These are phyloP conservation scores for Shinisaurus crocodilurus DNA, from an alignment of 2,113 vertebrate genomes.

Conservation along the genomic window DNA sequence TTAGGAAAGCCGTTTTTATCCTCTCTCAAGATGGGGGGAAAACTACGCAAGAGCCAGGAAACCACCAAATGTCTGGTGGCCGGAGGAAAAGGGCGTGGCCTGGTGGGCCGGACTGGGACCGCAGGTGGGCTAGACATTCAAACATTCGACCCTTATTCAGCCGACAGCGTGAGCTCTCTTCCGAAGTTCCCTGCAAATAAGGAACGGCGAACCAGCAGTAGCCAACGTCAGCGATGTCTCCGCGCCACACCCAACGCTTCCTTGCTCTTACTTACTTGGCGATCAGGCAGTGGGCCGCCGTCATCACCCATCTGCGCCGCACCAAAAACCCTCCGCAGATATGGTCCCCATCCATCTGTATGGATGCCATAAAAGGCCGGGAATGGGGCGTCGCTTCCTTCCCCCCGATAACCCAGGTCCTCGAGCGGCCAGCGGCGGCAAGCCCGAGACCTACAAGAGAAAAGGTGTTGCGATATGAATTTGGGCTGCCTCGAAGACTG, in stretches of 20 bases:
- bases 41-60: too few species aligned
- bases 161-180: too few species aligned
- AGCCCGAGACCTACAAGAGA: not conserved
- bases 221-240: too few species aligned
- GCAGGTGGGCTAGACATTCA: too few species aligned
- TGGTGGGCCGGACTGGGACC: too few species aligned
- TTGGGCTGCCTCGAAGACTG: not conserved
- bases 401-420: conserved; percentile 79
- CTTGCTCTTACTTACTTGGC: conserved; percentile 54
- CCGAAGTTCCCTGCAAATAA: too few species aligned
- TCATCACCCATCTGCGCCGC: conserved; percentile 72
- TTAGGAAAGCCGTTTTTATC: too few species aligned
- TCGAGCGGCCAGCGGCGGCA: conserved; percentile 68
- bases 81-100: too few species aligned
- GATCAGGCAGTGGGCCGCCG: conserved; percentile 75
- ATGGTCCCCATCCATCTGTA: conserved; percentile 61
- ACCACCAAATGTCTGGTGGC: too few species aligned
- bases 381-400: conserved; percentile 76
- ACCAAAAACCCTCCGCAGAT: conserved; percentile 76
- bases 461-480: not conserved
- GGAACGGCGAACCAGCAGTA: too few species aligned
- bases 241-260: fast-evolving
- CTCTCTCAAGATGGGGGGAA: too few species aligned
- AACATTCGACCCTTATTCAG: too few species aligned
- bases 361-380: conserved; percentile 83